phyloP scores from a whole-genome alignment of 37 sponge, comb jelly and placozoan genomes.

The Mnemiopsis leidyi region DNA sequence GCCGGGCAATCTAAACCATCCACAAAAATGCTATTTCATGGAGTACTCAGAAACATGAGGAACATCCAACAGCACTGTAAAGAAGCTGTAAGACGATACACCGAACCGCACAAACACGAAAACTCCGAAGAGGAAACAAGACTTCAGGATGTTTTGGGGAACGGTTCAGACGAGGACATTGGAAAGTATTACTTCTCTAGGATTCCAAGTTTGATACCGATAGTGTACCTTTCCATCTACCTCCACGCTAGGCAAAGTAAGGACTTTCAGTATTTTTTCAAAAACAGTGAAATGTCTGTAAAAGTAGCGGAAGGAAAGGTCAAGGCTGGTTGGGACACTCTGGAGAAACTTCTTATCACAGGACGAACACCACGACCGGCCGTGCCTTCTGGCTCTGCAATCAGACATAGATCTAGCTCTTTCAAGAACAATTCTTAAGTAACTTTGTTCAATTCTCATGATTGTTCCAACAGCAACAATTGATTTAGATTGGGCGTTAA shows the following conservation, averaged over 20 bases:
- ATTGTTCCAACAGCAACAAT: no score
- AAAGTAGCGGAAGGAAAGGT: not conserved
- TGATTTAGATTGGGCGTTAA: no score
- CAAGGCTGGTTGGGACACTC: not conserved
- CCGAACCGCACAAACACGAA: not conserved
- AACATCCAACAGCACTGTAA: slow-evolving; percentile 40
- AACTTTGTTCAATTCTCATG: no score
- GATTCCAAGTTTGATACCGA: not conserved
- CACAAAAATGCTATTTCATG: not conserved
- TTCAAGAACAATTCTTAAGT: no score
- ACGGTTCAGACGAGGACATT: slow-evolving; percentile 7
- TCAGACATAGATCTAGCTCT: not conserved
- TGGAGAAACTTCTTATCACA: not conserved
- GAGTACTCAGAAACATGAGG: not conserved
- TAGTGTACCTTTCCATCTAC: slow-evolving; percentile 1
- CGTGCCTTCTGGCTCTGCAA: not conserved
- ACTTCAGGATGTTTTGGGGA: slow-evolving; percentile 3
- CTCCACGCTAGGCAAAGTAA: not conserved
- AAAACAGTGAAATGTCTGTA: not conserved
- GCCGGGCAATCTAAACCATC: slow-evolving; percentile 1
- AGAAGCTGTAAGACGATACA: not conserved
- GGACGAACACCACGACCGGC: not conserved
- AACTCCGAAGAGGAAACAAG: not conserved
- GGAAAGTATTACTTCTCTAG: not conserved
- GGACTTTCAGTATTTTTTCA: not conserved